A percentile compares a stretch with the other conserved stretches of the same genome.
Conservation (phyloP, 1,140 invertebrate species). For the Ptiloglossa arizonensis region DNA sequence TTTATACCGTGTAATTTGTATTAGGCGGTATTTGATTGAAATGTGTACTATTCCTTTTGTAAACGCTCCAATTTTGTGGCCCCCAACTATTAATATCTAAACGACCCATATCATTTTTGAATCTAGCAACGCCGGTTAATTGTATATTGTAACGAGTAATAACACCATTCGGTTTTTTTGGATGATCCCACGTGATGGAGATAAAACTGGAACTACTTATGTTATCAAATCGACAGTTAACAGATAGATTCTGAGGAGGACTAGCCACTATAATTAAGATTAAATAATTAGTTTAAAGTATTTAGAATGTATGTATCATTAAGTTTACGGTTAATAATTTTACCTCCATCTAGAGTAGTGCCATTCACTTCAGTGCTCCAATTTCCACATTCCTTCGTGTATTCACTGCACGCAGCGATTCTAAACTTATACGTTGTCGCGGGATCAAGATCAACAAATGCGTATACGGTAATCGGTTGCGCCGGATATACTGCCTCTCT, state of each 20-base stretch:
- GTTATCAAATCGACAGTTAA: slow-evolving; percentile 86
- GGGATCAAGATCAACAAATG: slow-evolving; percentile 89
- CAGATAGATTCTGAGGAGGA: slow-evolving; percentile 84
- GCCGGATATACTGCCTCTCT: slow-evolving; percentile 85
- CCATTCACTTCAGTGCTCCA: slow-evolving; percentile 89
- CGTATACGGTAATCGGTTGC: slow-evolving; percentile 86
- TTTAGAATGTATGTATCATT: slow-evolving; percentile 10
- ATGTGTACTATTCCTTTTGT: slow-evolving; percentile 80
- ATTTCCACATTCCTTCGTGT: slow-evolving; percentile 87
- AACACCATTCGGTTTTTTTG: slow-evolving; percentile 87
- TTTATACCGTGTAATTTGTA: slow-evolving; percentile 88
- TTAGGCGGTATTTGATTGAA: slow-evolving; percentile 88
- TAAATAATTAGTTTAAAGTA: not conserved
- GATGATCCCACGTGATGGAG: slow-evolving; percentile 87
- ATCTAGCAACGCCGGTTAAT: slow-evolving; percentile 84
- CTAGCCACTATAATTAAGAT: slow-evolving; percentile 80
- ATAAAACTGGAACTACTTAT: slow-evolving; percentile 85
- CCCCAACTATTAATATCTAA: slow-evolving; percentile 83
- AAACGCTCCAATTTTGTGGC: slow-evolving; percentile 84
- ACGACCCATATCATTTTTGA: slow-evolving; percentile 83
- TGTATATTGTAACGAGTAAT: slow-evolving; percentile 87
- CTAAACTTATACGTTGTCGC: slow-evolving; percentile 90
- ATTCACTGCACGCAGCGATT: slow-evolving; percentile 89
- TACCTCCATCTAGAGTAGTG: slow-evolving; percentile 89
- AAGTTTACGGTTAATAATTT: slow-evolving; percentile 37